Evolutionary conservation across 2,797 vertebrate genomes (phyloP), one percentile per base, ranked within the genome.

Genomic region (Urocyon cinereoargenteus): DNA sequence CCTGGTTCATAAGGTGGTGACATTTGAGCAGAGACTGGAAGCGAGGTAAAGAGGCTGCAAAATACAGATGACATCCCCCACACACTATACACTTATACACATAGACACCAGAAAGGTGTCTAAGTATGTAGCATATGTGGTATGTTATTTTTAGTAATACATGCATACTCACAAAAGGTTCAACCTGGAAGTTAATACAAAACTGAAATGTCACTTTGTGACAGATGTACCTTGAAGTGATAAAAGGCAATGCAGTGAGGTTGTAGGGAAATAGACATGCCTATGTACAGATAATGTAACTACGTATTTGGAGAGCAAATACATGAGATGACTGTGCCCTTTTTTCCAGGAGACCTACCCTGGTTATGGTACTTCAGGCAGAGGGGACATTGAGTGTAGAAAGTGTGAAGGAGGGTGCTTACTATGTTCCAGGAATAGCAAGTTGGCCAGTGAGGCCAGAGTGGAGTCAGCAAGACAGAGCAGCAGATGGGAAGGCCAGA

Each of bases 251-350:
- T 45, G 12, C 28, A 14, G 24, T 34, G 59, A 91, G 28, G 9
- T 72, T 59, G 24, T 64, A 75, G n/a, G 61, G 28, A 70, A 95
- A 89, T 34, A 11, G 61, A 40, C 57, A 64, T 5, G 9, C 45
- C 82, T 83, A 24, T 36, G 61, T 81, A 59, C 34, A 14, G 5
- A 94, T 31, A 84, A 91, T 12, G 49, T 9, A 93, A 84, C n/a
- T 40, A 5, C n/a, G 22, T 92, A 78, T 87, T 77, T 62, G 34
- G 53, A 97, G 40, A 97, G 18, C 86, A 96, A 88, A 88, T 45
- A 26, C 8, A 14, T 79, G 87, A 79, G 73, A 70, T 79, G 73
- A 40, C 57, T 16, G 2, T 34, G n/a, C 14, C 70, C 89, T 91
- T 90, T 82, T 28, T 77, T 53, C 59, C 51, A 90, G 90, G 70